Base-by-base conservation (phyloP, 2,113 vertebrate species). In the Brachirus orientalis region DNA sequence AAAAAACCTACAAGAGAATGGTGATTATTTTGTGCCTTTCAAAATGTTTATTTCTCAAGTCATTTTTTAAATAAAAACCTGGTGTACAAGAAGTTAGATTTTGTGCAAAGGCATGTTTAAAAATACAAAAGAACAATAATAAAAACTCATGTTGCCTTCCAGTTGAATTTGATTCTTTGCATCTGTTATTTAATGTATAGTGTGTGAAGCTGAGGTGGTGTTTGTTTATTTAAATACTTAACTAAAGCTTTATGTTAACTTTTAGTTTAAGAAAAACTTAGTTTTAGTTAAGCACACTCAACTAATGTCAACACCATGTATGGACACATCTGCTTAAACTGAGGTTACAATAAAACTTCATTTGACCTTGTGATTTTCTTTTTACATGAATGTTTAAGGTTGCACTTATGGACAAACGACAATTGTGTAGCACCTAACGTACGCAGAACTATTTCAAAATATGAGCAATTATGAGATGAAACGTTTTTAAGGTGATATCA, bases 1-100 rank as follows among this genome's bases (percentile, higher is more conserved):
- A 1, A 9, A n/a, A 18, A 61, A 10, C 40, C 7, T 7, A 14
- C 17, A 10, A 18, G 13, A 54, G 6, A 8, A 54, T 0, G 0
- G 16, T 10, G 8, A 8, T 11, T 2, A 48, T 54, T 37, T 45
- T 3, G 0, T 19, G 28, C 37, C 57, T 13, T 19, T 18, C 10
- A 1, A 51, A 13, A 13, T 5, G 52, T 59, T 83, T 9, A 82
- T 75, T 61, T 55, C 51, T 33, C 40, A 36, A 6, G 28, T 59
- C 2, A 52, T 56, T 28, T 3, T 41, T 53, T 28, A 17, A 55
- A 66, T 43, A 38, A 67, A 45, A 0, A 43, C 4, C 7, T 14
- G 9, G 19, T 33, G 0, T 22, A 28, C 52, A 10, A 43, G 14
- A 20, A 10, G 7, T 48, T 8, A 46, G 11, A 35, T 35, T 67